phyloP scores from a whole-genome alignment of 2,797 vertebrate species.

The Hemitrygon akajei region DNA sequence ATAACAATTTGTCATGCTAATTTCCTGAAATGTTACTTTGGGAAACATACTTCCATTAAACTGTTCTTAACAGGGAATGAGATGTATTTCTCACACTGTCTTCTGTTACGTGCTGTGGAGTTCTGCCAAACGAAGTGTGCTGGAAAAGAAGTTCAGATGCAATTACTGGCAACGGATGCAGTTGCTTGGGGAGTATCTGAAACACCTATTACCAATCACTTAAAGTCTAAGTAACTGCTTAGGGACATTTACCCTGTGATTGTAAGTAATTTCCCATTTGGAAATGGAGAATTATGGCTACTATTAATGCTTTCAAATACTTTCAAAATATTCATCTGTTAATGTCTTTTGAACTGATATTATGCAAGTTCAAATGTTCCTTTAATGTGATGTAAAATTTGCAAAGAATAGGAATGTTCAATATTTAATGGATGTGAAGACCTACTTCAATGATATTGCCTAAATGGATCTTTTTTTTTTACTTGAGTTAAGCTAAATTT shows the following conservation, averaged over 20 bases:
- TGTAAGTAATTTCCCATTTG: constrained; percentile 10
- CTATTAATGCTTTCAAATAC: constrained; percentile 19
- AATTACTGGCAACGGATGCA: constrained; percentile 11
- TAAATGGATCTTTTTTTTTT: neutral
- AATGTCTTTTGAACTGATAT: neutral
- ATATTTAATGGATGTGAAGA: neutral
- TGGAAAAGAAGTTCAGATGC: constrained; percentile 28
- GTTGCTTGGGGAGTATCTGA: constrained; percentile 26
- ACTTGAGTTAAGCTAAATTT: neutral
- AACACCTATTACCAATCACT: constrained; percentile 5
- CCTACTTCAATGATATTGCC: neutral
- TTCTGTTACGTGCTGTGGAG: neutral
- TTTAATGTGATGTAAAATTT: neutral
- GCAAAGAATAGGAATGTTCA: neutral
- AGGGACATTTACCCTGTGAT: neutral
- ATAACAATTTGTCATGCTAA: constrained; percentile 38
- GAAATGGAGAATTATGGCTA: constrained; percentile 9
- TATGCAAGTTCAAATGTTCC: neutral
- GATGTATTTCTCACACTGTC: constrained; percentile 15
- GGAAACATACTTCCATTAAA: constrained; percentile 37
- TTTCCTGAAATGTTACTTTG: constrained; percentile 34
- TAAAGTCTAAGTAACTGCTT: constrained; percentile 23
- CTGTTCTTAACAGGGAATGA: constrained; percentile 29
- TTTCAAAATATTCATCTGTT: neutral
- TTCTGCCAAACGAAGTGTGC: constrained; percentile 18